Base-by-base conservation (phyloP, 2,113 vertebrate species). In the Xiphophorus hellerii region DNA sequence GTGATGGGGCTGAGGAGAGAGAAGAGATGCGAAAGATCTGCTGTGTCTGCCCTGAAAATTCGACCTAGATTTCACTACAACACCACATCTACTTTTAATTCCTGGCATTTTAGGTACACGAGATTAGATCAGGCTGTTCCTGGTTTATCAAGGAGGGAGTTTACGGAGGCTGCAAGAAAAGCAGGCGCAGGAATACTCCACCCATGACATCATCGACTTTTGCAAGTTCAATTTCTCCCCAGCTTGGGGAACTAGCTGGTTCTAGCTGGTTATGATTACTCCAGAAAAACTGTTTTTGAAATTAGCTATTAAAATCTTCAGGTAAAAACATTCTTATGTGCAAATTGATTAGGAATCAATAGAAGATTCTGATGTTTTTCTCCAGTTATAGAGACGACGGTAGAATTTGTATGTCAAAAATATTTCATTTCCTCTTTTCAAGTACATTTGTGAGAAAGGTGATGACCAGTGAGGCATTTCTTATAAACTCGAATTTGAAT, bases 151-250 rank as follows among this genome's bases (percentile, higher is more conserved):
- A 7, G 3, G 69, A 82, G 65, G 31, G 85, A 90, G 82, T 90
- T 87, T 75, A 75, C 51, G 30, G 60, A 82, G 77, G 84, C 69
- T 31, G 77, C 76, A 67, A 77, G 71, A 80, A 76, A 39, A 61
- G 75, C 51, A 76, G 61, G 48, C 61, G 84, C 80, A 77, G 22
- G 73, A 63, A 62, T 74, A 87, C 89, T 92, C 90, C 92, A 90
- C 90, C 90, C 88, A 90, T 92, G 90, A 92, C 92, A 91, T 92
- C 92, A 92, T 89, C 89, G 84, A 92, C 90, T 92, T 91, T 88
- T 73, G 74, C 90, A 91, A 92, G 90, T 92, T 93, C 51, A 85
- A 84, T 73, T 75, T 71, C 71, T 61, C 74, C 58, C 54, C 66
- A 68, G 81, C 69, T 48, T 29, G 33, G 17, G 27, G 25, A 39